These are phyloP conservation scores for Muricea muricata DNA, from an alignment of 92 coral and sea anemone species.

Conservation along the genomic window DNA sequence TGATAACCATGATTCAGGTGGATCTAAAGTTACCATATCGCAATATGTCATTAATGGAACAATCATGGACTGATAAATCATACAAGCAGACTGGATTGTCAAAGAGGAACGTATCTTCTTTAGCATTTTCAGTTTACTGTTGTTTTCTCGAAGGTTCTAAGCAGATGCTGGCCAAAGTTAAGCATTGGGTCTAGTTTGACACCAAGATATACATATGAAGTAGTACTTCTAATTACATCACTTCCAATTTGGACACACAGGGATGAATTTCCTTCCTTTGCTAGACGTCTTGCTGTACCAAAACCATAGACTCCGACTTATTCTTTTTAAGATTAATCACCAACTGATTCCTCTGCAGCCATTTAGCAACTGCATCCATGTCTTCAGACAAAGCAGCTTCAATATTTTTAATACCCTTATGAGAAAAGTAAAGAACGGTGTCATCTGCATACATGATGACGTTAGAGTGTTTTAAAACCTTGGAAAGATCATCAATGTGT, in stretches of 20 bases:
- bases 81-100: background rate
- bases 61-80: constrained; percentile 37
- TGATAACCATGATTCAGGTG: too few species aligned
- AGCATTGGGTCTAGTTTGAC: too few species aligned
- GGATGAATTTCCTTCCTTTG: too few species aligned
- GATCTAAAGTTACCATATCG: too few species aligned
- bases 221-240: too few species aligned
- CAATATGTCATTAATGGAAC: too few species aligned
- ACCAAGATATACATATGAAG: too few species aligned
- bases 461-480: background rate
- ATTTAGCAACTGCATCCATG: background rate
- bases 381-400: too few species aligned
- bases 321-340: background rate
- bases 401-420: too few species aligned
- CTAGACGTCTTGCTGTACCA: constrained; percentile 10
- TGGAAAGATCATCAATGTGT: background rate
- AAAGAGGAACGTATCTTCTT: constrained; percentile 5
- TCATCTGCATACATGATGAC: constrained; percentile 44
- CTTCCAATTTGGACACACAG: too few species aligned
- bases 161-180: too few species aligned
- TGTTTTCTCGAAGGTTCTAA: background rate
- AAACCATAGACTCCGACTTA: constrained; percentile 7
- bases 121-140: background rate
- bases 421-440: constrained; percentile 1
- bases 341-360: background rate